Percentiles rank a stretch among this genome's conserved stretches.
phyloP scores from a whole-genome alignment of 1,140 invertebrate genomes.

The Luehdorfia chinensis region DNA sequence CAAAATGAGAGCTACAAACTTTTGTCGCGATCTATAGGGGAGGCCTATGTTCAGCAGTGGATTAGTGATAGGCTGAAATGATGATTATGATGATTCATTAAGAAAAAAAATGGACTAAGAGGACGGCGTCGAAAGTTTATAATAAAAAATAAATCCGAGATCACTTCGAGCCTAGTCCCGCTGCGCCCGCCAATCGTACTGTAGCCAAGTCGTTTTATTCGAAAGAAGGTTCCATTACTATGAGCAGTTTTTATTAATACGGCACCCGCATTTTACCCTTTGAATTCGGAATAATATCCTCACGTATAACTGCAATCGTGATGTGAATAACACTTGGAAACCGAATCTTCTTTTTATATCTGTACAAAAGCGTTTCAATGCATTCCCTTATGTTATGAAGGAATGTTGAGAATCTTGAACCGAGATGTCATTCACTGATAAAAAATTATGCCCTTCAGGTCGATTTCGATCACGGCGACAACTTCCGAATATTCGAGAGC shows the following conservation, averaged over 20 bases:
- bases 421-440: conserved; percentile 1
- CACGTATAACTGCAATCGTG: conserved; percentile 46
- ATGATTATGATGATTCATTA: too few species aligned
- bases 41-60: too few species aligned
- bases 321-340: conserved; percentile 32
- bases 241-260: conserved; percentile 55
- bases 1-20: too few species aligned
- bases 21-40: too few species aligned
- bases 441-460: background rate
- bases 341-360: conserved; percentile 19
- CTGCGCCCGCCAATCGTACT: background rate
- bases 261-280: conserved; percentile 55
- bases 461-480: too few species aligned
- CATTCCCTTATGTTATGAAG: conserved; percentile 12
- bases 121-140: background rate
- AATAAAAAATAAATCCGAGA: conserved; percentile 1
- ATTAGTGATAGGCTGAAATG: too few species aligned
- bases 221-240: conserved; percentile 34
- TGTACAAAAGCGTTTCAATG: conserved; percentile 14
- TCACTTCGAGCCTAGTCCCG: background rate
- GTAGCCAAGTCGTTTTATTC: conserved; percentile 16
- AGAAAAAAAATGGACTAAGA: too few species aligned
- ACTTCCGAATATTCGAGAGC: too few species aligned
- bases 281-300: conserved; percentile 66
- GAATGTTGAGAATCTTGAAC: background rate